Evolutionary conservation across 2,113 vertebrate species (phyloP).

Genomic region (Arenaria interpres): DNA sequence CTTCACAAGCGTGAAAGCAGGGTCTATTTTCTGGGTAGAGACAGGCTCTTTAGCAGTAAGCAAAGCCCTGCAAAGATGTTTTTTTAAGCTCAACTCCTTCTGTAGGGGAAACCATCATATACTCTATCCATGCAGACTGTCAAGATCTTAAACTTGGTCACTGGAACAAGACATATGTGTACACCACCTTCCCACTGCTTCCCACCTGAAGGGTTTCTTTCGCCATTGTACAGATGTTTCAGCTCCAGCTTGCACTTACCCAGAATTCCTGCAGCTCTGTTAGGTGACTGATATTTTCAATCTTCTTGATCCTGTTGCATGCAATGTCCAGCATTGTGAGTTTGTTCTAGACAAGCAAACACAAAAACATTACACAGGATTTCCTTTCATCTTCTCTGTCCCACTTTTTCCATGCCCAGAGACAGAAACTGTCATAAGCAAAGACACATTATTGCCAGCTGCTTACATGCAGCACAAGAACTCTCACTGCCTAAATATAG

Average conservation of each 20-base stretch:
- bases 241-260: slow-evolving; percentile 74
- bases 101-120: neutral
- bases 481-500: neutral
- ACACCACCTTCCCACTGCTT: neutral
- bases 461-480: neutral
- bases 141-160: neutral
- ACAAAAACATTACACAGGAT: neutral
- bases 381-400: neutral
- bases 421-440: neutral
- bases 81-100: neutral
- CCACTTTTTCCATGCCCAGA: neutral
- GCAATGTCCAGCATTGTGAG: slow-evolving; percentile 97
- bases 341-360: slow-evolving; percentile 86
- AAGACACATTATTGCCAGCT: fast-evolving
- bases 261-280: slow-evolving; percentile 98
- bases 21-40: neutral
- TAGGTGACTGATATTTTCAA: slow-evolving; percentile 94
- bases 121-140: neutral
- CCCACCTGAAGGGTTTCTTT: neutral
- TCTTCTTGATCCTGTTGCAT: slow-evolving; percentile 94
- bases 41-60: neutral
- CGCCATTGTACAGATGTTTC: neutral
- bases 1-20: neutral
- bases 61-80: neutral
- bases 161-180: neutral